Evolutionary conservation across 2,113 vertebrate species (phyloP), one percentile per base, ranked within the genome.

Genomic region (Perca flavescens): DNA sequence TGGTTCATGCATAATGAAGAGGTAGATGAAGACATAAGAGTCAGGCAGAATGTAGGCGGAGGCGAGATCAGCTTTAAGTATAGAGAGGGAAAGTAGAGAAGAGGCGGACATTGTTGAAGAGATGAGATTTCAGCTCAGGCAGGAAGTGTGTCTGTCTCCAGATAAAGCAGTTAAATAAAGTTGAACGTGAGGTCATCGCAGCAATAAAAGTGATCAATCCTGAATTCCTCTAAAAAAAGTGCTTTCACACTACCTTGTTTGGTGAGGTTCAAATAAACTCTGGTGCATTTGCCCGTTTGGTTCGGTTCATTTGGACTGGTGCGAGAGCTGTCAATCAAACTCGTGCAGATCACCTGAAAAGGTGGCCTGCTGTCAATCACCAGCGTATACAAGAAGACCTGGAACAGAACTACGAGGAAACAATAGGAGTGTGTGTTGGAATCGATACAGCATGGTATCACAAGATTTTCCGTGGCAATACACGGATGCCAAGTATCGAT

Each of bases 21-120:
- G 36, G 61, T 2, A 21, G 63, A 76, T 71, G 13, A 74, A 65
- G 36, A 43, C 49, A 28, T 47, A 15, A 40, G n/a, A 31, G 62
- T 57, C 63, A 75, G 40, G 65, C 54, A 52, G 78, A 74, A 25
- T 21, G 28, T 0, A 65, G 61, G 64, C 40, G 25, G 82, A 40
- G 50, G 63, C 4, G 4, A 54, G 49, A 60, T 66, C 22, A 25
- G 31, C 60, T 61, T 22, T 58, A 52, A 71, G 53, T 50, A 43
- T 6, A 58, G n/a, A 28, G 54, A 36, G 50, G 73, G 66, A 58
- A 7, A 28, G 56, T 3, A 40, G 36, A 36, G 64, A 54, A 54
- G 22, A 61, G 57, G 61, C 3, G 3, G 19, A 64, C 14, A 2
- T 8, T 62, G 54, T 5, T 47, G 3, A 82, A 62, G 28, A 66